Evolutionary conservation across 2,888 invertebrate species (phyloP).

Genomic region (Dynastes hyllus): DNA sequence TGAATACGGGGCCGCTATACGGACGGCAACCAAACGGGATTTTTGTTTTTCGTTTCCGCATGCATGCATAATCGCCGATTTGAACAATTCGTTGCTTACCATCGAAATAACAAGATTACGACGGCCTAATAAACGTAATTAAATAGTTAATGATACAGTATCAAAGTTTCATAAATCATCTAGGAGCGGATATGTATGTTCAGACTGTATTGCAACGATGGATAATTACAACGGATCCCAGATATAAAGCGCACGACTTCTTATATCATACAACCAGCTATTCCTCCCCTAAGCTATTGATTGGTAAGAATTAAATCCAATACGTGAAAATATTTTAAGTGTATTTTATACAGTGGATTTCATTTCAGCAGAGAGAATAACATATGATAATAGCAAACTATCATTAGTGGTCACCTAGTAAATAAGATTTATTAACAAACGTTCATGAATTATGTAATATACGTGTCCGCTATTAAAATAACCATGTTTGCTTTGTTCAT

Average conservation of each 20-base stretch:
- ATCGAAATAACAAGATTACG: constrained; percentile 47
- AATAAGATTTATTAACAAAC: not conserved
- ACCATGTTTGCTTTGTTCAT: too few species aligned
- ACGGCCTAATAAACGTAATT: constrained; percentile 54
- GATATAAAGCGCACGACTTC: constrained; percentile 35
- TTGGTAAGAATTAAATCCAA: not conserved
- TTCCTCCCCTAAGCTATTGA: constrained; percentile 10
- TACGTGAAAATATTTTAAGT: not conserved
- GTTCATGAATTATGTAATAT: not conserved
- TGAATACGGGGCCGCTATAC: too few species aligned
- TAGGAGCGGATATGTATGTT: constrained; percentile 8
- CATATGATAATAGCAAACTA: too few species aligned
- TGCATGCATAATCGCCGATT: constrained; percentile 37
- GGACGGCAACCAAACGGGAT: not conserved
- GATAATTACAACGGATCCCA: constrained; percentile 44
- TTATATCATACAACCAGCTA: constrained; percentile 19
- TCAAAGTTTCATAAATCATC: constrained; percentile 56
- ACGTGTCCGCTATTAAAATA: too few species aligned
- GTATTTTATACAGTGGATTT: too few species aligned
- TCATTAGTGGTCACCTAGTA: too few species aligned
- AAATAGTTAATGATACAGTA: constrained; percentile 56
- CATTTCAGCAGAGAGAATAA: too few species aligned
- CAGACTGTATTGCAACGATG: constrained; percentile 31
- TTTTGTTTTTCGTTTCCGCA: constrained; percentile 36
- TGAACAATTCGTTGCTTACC: constrained; percentile 48